A percentile compares a stretch with the other conserved stretches of the same genome.
Conservation (phyloP, 2,888 invertebrate species). For the Syrphus vitripennis region DNA sequence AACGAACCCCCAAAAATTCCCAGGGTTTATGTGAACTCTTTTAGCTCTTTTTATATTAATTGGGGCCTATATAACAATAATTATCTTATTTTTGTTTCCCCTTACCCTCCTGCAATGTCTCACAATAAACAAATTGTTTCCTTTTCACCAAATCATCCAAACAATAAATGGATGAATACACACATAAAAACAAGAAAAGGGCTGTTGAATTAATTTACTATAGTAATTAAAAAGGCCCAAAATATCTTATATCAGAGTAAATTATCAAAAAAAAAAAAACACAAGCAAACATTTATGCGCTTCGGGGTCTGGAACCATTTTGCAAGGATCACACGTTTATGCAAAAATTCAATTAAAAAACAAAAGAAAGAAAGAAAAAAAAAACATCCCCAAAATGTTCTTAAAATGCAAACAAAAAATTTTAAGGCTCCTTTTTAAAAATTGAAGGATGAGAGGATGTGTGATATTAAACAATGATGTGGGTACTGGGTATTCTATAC, state of each 20-base stretch:
- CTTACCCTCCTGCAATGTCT: conserved; percentile 34
- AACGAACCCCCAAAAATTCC: conserved; percentile 47
- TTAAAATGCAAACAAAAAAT: conserved; percentile 28
- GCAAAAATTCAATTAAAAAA: conserved; percentile 58
- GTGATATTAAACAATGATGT: background rate
- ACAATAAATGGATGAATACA: conserved; percentile 6
- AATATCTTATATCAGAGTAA: conserved; percentile 22
- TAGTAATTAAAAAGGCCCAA: conserved; percentile 29
- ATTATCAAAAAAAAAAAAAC: conserved; percentile 9
- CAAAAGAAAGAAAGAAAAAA: background rate
- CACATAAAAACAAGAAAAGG: conserved; percentile 37
- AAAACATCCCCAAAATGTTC: conserved; percentile 16
- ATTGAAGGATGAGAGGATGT: background rate
- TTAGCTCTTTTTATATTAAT: conserved; percentile 35
- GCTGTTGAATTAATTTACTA: conserved; percentile 23
- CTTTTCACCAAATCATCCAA: conserved; percentile 9
- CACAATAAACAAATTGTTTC: conserved; percentile 33
- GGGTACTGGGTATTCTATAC: too few species aligned
- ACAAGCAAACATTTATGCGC: conserved; percentile 26
- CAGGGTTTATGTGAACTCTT: conserved; percentile 25
- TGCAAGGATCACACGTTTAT: conserved; percentile 60
- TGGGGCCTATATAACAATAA: conserved; percentile 39
- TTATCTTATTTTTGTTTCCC: conserved; percentile 34
- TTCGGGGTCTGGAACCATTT: conserved; percentile 36
- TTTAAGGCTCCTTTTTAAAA: conserved; percentile 24